These are phyloP conservation scores for Aphaenogaster rudis DNA, from an alignment of 1,140 invertebrate genomes.

Conservation along the genomic window DNA sequence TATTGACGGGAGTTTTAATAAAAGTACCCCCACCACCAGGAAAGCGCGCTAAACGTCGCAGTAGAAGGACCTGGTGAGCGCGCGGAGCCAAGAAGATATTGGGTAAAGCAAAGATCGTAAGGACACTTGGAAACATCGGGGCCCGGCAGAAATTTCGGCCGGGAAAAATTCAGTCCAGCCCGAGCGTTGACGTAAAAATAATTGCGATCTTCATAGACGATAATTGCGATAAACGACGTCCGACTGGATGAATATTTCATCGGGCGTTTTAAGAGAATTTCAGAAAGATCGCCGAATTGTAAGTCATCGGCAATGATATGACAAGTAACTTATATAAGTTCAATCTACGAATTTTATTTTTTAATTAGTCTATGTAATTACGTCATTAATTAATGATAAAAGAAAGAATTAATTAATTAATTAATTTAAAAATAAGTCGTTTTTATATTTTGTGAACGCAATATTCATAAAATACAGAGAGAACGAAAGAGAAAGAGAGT, in stretches of 20 bases:
- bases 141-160: constrained; percentile 65
- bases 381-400: constrained; percentile 1
- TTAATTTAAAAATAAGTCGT: background rate
- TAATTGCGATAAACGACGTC: constrained; percentile 51
- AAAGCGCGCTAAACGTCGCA: constrained; percentile 74
- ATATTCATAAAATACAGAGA: background rate
- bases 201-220: constrained; percentile 50
- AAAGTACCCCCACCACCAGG: constrained; percentile 79
- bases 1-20: constrained; percentile 82
- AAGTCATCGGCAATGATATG: background rate
- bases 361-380: background rate
- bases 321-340: background rate
- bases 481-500: background rate
- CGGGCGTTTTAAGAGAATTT: background rate
- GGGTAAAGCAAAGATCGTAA: constrained; percentile 80
- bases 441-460: background rate
- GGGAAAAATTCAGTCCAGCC: constrained; percentile 67
- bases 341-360: background rate
- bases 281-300: background rate
- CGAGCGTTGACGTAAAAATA: constrained; percentile 47
- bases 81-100: constrained; percentile 79
- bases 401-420: background rate
- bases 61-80: constrained; percentile 76
- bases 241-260: constrained; percentile 57
- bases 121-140: constrained; percentile 75